phyloP scores from a whole-genome alignment of 2,888 invertebrate genomes.

The Chaetogeoica ovagalla region DNA sequence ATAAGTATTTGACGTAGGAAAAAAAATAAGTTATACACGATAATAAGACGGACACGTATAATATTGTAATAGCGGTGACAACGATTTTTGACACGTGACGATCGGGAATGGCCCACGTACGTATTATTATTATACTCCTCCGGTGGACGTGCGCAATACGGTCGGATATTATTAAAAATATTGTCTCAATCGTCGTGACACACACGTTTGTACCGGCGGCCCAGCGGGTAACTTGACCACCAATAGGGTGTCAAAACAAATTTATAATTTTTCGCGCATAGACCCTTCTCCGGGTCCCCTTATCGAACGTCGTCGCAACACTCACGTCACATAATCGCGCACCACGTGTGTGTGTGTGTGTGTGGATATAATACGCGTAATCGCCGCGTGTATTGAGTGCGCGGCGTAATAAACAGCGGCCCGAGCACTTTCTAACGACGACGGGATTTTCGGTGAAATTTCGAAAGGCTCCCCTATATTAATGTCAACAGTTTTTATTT shows the following conservation, averaged over 20 bases:
- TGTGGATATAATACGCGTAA: neutral
- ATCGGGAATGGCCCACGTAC: too few species aligned
- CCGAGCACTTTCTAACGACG: neutral
- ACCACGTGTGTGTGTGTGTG: neutral
- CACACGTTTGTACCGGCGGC: neutral
- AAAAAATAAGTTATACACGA: too few species aligned
- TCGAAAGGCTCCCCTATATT: constrained; percentile 33
- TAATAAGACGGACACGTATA: too few species aligned
- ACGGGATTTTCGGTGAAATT: constrained; percentile 31
- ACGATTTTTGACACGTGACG: too few species aligned
- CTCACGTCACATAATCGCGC: too few species aligned
- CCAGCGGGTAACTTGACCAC: constrained; percentile 30
- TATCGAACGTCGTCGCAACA: neutral
- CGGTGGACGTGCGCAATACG: too few species aligned
- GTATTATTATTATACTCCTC: too few species aligned
- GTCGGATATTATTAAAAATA: neutral
- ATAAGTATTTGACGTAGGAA: too few species aligned
- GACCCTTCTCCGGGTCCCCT: neutral
- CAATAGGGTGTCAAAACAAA: constrained; percentile 49
- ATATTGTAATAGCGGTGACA: too few species aligned
- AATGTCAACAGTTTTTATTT: constrained; percentile 42
- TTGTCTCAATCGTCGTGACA: neutral
- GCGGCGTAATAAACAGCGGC: neutral
- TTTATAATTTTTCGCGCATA: constrained; percentile 10
- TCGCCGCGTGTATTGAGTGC: too few species aligned